These are phyloP conservation scores for Acrocyrtus sp. DNA, from an alignment of 2,888 invertebrate genomes.

Conservation along the genomic window DNA sequence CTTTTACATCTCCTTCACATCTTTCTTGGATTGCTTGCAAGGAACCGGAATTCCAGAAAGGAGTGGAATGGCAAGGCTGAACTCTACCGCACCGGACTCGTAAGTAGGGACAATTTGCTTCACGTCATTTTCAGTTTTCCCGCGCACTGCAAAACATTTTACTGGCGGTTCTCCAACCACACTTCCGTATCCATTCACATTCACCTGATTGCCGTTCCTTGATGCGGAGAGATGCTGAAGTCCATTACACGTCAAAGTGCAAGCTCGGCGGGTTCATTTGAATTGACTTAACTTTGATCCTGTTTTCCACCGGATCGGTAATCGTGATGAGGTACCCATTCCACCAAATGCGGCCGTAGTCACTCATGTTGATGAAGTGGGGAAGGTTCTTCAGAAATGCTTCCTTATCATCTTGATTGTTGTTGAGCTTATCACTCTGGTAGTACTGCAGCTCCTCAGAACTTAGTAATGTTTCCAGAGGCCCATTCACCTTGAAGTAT, in stretches of 20 bases:
- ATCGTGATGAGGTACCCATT: not conserved
- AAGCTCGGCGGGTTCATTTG: constrained; percentile 1
- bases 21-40: too few species aligned
- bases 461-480: not conserved
- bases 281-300: not conserved
- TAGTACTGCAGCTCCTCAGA: not conserved
- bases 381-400: not conserved
- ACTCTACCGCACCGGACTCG: not conserved
- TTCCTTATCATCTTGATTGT: not conserved
- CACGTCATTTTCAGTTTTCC: not conserved
- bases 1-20: too few species aligned
- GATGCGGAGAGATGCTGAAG: not conserved
- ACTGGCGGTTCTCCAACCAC: too few species aligned
- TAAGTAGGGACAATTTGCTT: not conserved
- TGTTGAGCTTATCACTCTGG: constrained; percentile 3
- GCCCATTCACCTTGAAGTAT: not conserved
- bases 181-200: not conserved
- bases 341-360: constrained; percentile 13
- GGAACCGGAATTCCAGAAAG: not conserved
- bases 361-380: not conserved
- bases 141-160: not conserved
- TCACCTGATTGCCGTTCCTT: not conserved
- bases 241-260: constrained; percentile 12
- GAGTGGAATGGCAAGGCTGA: not conserved
- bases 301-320: not conserved